Evolutionary conservation across 2,888 invertebrate genomes (phyloP).

Genomic region (Polylopha cassiicola): DNA sequence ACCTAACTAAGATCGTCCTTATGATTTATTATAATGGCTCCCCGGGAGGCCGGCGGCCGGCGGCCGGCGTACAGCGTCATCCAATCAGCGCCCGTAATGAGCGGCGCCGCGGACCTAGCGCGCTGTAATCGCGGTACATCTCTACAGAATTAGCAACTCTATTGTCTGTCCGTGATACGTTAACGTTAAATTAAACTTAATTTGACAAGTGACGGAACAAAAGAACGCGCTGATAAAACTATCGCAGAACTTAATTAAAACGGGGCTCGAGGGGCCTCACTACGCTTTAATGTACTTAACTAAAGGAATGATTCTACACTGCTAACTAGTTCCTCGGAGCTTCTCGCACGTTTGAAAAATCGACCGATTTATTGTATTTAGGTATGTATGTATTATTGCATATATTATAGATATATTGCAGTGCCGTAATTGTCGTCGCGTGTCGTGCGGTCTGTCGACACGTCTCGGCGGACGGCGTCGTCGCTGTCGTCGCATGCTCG

Average conservation of each 20-base stretch:
- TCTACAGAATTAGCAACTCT: conserved; percentile 35
- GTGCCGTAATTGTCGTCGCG: background rate
- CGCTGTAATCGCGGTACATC: conserved; percentile 35
- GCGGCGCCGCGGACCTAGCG: conserved; percentile 17
- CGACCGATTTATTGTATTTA: conserved; percentile 8
- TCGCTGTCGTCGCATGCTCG: too few relatives aligned
- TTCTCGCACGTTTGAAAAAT: conserved; percentile 5
- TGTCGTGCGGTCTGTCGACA: background rate
- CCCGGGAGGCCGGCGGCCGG: too few relatives aligned
- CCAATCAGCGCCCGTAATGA: conserved; percentile 32
- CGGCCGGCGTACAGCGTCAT: conserved; percentile 12
- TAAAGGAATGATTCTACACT: conserved; percentile 31
- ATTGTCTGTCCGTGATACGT: conserved; percentile 34
- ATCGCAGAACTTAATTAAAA: conserved; percentile 49
- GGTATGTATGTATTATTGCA: too few relatives aligned
- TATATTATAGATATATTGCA: too few relatives aligned
- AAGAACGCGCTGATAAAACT: conserved; percentile 41
- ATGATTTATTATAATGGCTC: conserved; percentile 31
- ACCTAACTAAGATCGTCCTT: conserved; percentile 23
- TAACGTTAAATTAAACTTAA: conserved; percentile 37
- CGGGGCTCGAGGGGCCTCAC: conserved; percentile 31
- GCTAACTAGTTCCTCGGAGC: conserved; percentile 19
- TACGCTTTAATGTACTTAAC: conserved; percentile 33
- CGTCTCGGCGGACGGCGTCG: too few relatives aligned
- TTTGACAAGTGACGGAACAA: conserved; percentile 29